Evolutionary conservation across 2,888 invertebrate species (phyloP).

Genomic region (Cyaniris semiargus): DNA sequence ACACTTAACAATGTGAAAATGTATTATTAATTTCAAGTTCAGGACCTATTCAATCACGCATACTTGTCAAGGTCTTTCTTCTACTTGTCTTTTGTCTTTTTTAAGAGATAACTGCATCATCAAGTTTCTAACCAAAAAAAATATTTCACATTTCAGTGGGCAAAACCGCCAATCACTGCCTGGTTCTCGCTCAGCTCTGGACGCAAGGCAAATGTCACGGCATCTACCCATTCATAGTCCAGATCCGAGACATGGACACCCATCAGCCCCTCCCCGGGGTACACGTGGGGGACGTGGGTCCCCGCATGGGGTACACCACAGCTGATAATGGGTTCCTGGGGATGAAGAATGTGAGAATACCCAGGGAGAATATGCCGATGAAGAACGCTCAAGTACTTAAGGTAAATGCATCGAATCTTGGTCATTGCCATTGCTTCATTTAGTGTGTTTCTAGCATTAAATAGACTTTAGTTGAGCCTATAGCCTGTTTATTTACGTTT

Average conservation of each 20-base stretch:
- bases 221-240: constrained; percentile 93
- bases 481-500: no score
- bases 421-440: no score
- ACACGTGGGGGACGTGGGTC: constrained; percentile 93
- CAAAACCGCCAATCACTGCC: constrained; percentile 91
- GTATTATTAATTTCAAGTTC: no score
- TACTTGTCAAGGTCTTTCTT: no score
- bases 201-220: constrained; percentile 88
- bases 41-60: no score
- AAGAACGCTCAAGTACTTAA: constrained; percentile 9
- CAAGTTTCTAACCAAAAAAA: constrained; percentile 37
- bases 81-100: no score
- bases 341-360: constrained; percentile 89
- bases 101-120: no score
- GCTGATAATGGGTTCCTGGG: constrained; percentile 94
- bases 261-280: constrained; percentile 90
- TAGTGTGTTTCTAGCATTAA: no score
- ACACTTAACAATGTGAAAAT: no score
- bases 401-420: background rate
- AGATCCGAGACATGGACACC: constrained; percentile 89
- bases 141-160: constrained; percentile 82
- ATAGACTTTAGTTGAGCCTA: no score
- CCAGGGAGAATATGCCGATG: constrained; percentile 71
- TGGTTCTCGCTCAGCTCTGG: constrained; percentile 93
- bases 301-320: constrained; percentile 91